Conservation (phyloP, 2,888 invertebrate species). For the Mamestra brassicae region DNA sequence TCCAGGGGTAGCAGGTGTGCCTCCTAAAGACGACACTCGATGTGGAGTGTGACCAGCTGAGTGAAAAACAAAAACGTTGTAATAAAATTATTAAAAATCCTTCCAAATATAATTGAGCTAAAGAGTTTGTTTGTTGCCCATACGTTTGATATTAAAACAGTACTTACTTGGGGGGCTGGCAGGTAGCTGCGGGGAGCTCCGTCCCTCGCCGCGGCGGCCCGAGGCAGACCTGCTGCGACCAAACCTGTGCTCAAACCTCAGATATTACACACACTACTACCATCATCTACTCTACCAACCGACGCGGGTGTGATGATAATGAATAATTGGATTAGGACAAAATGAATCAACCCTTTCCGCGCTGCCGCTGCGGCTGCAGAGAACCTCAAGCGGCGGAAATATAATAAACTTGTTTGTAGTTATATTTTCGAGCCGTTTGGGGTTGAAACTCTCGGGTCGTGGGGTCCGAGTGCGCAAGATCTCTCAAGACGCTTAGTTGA, state of each 20-base stretch:
- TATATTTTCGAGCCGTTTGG: too few relatives aligned
- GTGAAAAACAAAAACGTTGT: slow-evolving; percentile 1
- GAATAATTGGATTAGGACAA: not conserved
- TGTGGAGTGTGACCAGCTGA: slow-evolving; percentile 86
- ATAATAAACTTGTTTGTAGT: too few relatives aligned
- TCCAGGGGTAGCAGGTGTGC: slow-evolving; percentile 89
- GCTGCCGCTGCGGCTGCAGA: too few relatives aligned
- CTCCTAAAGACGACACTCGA: slow-evolving; percentile 86
- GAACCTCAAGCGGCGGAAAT: too few relatives aligned
- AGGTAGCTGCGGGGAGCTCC: slow-evolving; percentile 84
- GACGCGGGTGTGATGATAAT: not conserved
- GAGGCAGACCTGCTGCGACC: slow-evolving; percentile 84
- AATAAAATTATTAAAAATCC: too few relatives aligned
- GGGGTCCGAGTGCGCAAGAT: too few relatives aligned
- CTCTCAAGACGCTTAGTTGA: too few relatives aligned
- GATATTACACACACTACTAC: slow-evolving; percentile 58
- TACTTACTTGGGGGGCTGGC: slow-evolving; percentile 84
- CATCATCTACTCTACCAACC: slow-evolving; percentile 27
- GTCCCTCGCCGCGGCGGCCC: slow-evolving; percentile 81
- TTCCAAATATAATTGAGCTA: too few relatives aligned
- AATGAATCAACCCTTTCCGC: not conserved
- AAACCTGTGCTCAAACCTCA: slow-evolving; percentile 77
- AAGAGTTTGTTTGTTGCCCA: not conserved
- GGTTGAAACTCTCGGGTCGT: too few relatives aligned
- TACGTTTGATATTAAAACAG: not conserved